Base-by-base conservation (phyloP, 2,113 vertebrate species). In the Donacobius atricapilla region DNA sequence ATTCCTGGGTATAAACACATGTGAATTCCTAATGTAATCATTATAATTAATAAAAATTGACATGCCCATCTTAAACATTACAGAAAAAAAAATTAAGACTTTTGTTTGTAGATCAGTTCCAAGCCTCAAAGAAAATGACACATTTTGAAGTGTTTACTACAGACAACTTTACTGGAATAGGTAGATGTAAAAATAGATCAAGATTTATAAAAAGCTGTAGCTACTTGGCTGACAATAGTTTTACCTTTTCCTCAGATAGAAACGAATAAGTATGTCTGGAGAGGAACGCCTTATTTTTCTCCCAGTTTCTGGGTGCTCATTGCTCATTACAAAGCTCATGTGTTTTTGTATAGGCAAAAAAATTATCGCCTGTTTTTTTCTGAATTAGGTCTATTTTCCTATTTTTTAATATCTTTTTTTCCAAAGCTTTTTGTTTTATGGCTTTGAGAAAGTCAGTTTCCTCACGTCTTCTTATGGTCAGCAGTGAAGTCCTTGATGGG, bases 191-290 rank as follows among this genome's bases (percentile, higher is more conserved):
- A 94, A 97, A 84, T 88, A 93, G 77, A 79, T 28, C 21, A 89
- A 58, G n/a, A 35, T 82, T 93, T 95, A 89, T 66, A 89, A 95
- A 91, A 91, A 64, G 44, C 78, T 84, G n/a, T 47, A 87, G 73
- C 31, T 87, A 50, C 64, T 82, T 84, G 47, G 53, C 89, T 92
- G 89, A 81, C 92, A 97, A 97, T 56, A 92, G 81, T 58, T 87
- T 53, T 94, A 25, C n/a, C 60, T 90, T 83, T 92, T 89, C 72
- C 57, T 91, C 70, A 92, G 80, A 81, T 44, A 84, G 81, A 95
- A 96, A 85, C 48, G 53, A 63, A 12, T 79, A 80, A 65, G 27
- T 56, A 6, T 60, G 70, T 87, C 56, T 71, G 57, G 57, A 13
- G 30, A 89, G 65, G 89, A 89, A 65, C 0, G 1, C 13, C 21